Base-by-base conservation (phyloP, 2,888 invertebrate genomes). In the Laothoe populi region DNA sequence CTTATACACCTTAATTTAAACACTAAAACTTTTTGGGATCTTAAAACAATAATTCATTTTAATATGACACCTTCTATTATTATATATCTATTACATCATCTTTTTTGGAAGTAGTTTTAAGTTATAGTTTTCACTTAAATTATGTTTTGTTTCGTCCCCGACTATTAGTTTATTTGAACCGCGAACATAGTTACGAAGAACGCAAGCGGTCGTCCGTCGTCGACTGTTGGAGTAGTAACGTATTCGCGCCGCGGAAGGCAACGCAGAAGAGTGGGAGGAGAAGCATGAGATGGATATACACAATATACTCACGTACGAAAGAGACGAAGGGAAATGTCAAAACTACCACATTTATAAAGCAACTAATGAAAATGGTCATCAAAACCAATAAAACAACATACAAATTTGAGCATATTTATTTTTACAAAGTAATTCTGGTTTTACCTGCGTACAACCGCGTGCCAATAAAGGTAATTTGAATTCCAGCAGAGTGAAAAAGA, bases 401-500 rank as follows among this genome's bases (percentile, higher is more conserved):
- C 71, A 67, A 74, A 71, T 71, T 68, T 60, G 69, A 53, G 72
- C 76, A 65, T 79, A 65, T 79, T 67, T 70, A 84, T 78, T 84
- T 84, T 84, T 66, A 74, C 77, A 77, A 74, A 67, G 69, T 90
- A 83, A 88, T 87, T 90, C 86, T 77, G 84, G 92, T 90, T 89
- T 88, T 89, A 91, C 90, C 90, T 92, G 90, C 83, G 81, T 75
- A 71, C 72, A 71, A 77, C 82, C 78, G 85, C 83, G 84, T 86
- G 83, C 88, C 86, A 87, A 88, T 91, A 90, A 61, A 89, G 87
- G 87, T 83, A 86, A 89, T 90, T 90, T 84, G 84, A 88, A 92
- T 92, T 88, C 91, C 88, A 84, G 81, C 74, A 74, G 91, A 88
- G 89, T 83, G 90, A 92, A 87, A 88, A 91, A 89, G 89, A 90